phyloP scores from a whole-genome alignment of 2,113 vertebrate genomes.

The Sciurus niger region DNA sequence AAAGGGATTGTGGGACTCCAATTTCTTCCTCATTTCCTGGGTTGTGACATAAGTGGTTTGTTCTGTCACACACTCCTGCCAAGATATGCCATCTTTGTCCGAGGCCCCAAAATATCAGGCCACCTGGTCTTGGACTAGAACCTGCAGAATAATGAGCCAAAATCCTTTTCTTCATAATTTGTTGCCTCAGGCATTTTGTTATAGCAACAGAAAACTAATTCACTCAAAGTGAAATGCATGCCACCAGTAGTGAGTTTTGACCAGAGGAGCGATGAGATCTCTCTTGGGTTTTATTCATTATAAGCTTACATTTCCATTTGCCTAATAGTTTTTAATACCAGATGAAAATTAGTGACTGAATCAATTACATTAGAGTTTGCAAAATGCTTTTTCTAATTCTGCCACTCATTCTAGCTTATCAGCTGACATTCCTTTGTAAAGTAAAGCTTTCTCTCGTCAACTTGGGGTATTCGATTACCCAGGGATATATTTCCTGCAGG shows the following conservation, averaged over 20 bases:
- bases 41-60: neutral
- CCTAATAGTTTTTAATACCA: neutral
- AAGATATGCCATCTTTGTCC: neutral
- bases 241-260: neutral
- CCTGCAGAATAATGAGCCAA: neutral
- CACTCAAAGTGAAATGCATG: neutral
- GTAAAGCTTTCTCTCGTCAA: neutral
- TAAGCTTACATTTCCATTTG: neutral
- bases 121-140: neutral
- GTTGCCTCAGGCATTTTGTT: neutral
- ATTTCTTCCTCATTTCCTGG: neutral
- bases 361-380: neutral
- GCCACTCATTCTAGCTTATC: neutral
- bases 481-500: neutral
- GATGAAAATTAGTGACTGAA: neutral
- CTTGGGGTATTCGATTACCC: neutral
- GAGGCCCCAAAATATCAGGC: neutral
- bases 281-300: neutral
- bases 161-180: neutral
- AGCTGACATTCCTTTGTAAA: neutral
- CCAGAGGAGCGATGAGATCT: neutral
- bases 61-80: neutral
- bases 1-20: neutral
- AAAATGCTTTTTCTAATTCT: neutral
- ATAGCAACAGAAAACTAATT: neutral